A percentile compares a stretch with the other conserved stretches of the same genome.
phyloP scores from a whole-genome alignment of 2,888 invertebrate species.

The Cataglyphis altisquamis region DNA sequence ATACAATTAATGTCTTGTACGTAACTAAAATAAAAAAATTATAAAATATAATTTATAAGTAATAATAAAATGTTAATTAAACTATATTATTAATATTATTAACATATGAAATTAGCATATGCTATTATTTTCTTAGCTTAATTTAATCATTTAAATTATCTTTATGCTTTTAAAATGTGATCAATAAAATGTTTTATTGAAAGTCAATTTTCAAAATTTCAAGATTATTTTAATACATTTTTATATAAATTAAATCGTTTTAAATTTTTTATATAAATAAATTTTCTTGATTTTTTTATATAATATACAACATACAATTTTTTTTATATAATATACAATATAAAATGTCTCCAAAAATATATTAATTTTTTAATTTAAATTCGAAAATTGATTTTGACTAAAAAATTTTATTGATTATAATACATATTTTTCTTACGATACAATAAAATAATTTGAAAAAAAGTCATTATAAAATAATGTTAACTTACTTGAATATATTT shows the following conservation, averaged over 20 bases:
- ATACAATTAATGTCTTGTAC: conserved; percentile 53
- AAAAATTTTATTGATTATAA: no score
- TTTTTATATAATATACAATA: no score
- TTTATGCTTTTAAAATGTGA: not conserved
- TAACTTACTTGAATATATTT: conserved; percentile 51
- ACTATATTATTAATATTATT: not conserved
- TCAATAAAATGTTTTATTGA: not conserved
- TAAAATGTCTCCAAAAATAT: no score
- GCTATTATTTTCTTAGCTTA: not conserved
- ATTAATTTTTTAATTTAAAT: no score
- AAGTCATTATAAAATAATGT: not conserved
- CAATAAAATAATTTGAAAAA: not conserved
- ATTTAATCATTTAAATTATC: not conserved
- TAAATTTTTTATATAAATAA: no score
- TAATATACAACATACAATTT: no score
- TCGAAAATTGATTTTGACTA: no score
- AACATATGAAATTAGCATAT: no score
- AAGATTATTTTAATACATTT: no score
- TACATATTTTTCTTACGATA: no score
- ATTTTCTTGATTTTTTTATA: no score
- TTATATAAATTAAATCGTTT: no score
- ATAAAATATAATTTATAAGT: conserved; percentile 3
- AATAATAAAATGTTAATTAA: not conserved
- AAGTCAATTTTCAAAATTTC: not conserved
- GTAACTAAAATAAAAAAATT: conserved; percentile 54